Conservation (phyloP, 2,113 vertebrate species). For the Platichthys flesus region DNA sequence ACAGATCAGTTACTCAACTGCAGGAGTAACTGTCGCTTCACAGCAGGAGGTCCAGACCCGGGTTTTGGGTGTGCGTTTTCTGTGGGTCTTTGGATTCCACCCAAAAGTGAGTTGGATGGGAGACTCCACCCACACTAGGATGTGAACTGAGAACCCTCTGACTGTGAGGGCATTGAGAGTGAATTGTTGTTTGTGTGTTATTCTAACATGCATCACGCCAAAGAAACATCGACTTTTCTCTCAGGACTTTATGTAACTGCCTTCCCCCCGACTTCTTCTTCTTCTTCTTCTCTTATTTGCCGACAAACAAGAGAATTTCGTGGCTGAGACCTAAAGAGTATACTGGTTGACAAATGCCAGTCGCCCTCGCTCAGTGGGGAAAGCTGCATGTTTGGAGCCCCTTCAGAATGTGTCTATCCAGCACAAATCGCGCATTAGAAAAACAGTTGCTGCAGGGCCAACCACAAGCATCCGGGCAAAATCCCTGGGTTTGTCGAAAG, state of each 20-base stretch:
- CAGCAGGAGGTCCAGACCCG: no score
- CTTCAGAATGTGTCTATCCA: slow-evolving; percentile 64
- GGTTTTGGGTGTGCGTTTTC: no score
- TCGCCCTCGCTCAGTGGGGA: slow-evolving; percentile 10
- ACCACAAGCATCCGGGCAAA: slow-evolving; percentile 63
- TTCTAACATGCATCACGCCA: background rate
- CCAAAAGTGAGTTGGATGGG: no score
- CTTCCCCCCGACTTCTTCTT: background rate
- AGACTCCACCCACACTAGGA: no score
- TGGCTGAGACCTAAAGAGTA: slow-evolving; percentile 5
- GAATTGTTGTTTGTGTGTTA: no score
- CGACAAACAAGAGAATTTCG: background rate
- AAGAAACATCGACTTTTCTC: background rate
- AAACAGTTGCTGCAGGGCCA: slow-evolving; percentile 62
- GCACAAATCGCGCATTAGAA: slow-evolving; percentile 63
- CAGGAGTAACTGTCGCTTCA: no score
- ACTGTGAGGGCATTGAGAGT: no score
- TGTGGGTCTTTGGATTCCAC: no score
- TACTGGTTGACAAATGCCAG: slow-evolving; percentile 39
- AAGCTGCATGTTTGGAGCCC: slow-evolving; percentile 53
- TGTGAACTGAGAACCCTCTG: no score
- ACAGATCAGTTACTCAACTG: no score
- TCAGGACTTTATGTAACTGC: background rate
- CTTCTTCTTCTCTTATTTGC: background rate
- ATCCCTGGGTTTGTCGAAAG: slow-evolving; percentile 59